Base-by-base conservation (phyloP, 1,140 invertebrate species). In the Leptinotarsa texana region DNA sequence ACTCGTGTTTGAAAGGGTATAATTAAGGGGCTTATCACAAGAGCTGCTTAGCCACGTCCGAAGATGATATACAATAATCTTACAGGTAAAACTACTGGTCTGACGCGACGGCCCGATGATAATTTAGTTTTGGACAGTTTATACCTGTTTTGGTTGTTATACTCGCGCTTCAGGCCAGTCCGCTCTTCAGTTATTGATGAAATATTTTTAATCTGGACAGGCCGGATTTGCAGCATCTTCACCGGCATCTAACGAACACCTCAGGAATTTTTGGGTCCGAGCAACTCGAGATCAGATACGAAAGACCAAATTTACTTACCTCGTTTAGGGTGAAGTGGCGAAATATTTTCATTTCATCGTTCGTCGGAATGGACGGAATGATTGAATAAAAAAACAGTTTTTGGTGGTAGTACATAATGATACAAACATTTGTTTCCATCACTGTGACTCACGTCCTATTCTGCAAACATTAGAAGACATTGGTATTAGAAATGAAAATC, bases 21-120 rank as follows among this genome's bases (percentile, higher is more conserved):
- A 24, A 67, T 67, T 67, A 67, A 67, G 18, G 65, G 24, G 24
- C 65, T 67, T 67, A 67, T 67, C 65, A 17, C 65, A 18, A 67
- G 22, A 67, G 65, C 65, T 67, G 24, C 63, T 57, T 57, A 57
- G 51, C 51, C 51, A 57, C 51, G 51, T 57, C 51, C 17, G 15
- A 57, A 15, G 51, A 57, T 18, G 51, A 57, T 57, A 57, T 57
- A 57, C 51, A 57, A 57, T 57, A 57, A 57, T 57, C 51, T 57
- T 18, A 18, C 51, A 57, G 51, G 51, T 57, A 57, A 57, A 57
- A 57, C 51, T 57, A 57, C 51, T 18, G 51, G 51, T 57, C 15
- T 57, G 51, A 57, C 51, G 51, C 51, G 51, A 57, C 51, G 51
- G 17, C 13, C n/a, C 17, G 51, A 57, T 57, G 51, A 57, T 57